Conservation (phyloP, 1,140 invertebrate species). For the Drosophila pectinifera region DNA sequence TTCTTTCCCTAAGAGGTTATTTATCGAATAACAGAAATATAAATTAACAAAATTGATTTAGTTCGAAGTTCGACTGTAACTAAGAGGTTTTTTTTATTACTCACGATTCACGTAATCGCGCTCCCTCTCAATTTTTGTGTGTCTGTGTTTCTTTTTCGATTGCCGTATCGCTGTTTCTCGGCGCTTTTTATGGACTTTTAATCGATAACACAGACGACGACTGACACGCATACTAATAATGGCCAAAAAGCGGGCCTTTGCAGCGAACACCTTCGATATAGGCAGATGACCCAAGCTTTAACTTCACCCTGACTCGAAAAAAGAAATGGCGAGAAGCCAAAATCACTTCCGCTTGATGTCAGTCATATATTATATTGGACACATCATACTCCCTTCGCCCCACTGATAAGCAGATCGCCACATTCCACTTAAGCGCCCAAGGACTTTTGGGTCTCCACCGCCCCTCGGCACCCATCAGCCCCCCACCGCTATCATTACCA, state of each 20-base stretch:
- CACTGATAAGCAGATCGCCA: constrained; percentile 12
- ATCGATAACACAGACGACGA: constrained; percentile 64
- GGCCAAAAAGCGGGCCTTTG: constrained; percentile 28
- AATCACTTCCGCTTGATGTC: constrained; percentile 69
- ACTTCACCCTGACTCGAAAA: constrained; percentile 7
- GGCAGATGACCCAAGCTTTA: constrained; percentile 22
- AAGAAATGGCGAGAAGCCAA: constrained; percentile 13
- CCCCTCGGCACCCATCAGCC: constrained; percentile 11
- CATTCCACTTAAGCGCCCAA: constrained; percentile 31
- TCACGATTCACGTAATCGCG: constrained; percentile 74
- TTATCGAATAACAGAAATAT: background rate
- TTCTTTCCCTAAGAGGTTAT: no score
- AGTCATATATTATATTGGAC: constrained; percentile 29
- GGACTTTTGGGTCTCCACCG: constrained; percentile 15
- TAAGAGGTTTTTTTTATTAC: constrained; percentile 46
- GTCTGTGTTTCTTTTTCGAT: constrained; percentile 12
- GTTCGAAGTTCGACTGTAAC: constrained; percentile 5
- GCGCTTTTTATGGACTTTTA: constrained; percentile 66
- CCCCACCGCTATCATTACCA: constrained; percentile 58
- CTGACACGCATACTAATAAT: constrained; percentile 42
- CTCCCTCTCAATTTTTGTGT: constrained; percentile 27
- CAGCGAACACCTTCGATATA: constrained; percentile 60
- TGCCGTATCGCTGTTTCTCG: constrained; percentile 39
- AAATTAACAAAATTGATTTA: background rate
- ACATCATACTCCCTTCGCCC: background rate